Conservation (phyloP, 92 coral and sea anemone genomes). For the Palythoa grandiflora region DNA sequence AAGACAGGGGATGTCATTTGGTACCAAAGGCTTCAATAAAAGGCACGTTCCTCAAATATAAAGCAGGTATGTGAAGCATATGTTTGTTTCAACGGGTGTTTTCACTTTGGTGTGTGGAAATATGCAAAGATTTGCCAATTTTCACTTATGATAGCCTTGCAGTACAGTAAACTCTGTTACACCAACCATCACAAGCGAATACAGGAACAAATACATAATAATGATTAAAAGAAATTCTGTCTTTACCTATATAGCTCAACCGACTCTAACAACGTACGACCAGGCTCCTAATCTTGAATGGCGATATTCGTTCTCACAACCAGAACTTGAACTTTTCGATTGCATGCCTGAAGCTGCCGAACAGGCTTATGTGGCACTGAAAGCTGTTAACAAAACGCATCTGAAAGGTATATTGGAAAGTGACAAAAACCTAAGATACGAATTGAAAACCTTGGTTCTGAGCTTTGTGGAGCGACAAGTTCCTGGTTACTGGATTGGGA, state of each 20-base stretch:
- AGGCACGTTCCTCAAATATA: no score
- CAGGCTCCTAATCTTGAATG: slow-evolving; percentile 48
- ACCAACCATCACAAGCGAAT: no score
- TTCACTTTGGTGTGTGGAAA: no score
- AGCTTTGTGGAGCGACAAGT: neutral
- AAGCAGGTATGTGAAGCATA: no score
- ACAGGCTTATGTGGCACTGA: slow-evolving; percentile 40
- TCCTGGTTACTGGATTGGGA: neutral
- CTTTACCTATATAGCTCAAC: slow-evolving; percentile 23
- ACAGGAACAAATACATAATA: no score
- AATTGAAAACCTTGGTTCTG: slow-evolving; percentile 23
- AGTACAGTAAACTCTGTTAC: no score
- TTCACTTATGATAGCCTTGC: no score
- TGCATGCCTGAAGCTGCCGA: slow-evolving; percentile 24
- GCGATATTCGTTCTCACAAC: slow-evolving; percentile 46
- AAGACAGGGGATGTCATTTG: no score
- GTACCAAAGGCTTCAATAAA: no score
- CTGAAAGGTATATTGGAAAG: neutral
- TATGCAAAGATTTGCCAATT: no score
- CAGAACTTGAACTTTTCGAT: slow-evolving; percentile 41
- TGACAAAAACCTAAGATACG: neutral
- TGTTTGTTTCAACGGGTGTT: no score
- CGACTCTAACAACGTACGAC: slow-evolving; percentile 36
- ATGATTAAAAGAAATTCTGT: no score
- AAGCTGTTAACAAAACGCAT: slow-evolving; percentile 38